Evolutionary conservation across 1,140 invertebrate genomes (phyloP), one percentile per base, ranked within the genome.

Genomic region (Drosophila oshimai): DNA sequence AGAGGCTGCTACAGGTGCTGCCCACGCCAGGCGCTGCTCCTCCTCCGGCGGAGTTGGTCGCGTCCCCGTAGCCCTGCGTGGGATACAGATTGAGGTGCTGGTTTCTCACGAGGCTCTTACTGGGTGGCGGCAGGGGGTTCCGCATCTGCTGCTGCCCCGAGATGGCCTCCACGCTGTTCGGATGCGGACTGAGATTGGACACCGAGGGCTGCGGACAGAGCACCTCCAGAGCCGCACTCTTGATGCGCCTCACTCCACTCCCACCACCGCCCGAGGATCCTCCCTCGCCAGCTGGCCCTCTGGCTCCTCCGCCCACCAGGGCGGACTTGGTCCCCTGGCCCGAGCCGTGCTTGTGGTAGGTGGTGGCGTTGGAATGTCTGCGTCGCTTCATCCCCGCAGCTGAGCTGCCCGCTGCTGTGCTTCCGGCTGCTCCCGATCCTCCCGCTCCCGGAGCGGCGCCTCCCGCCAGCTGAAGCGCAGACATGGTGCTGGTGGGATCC

Each of bases 141-240:
- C 92, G 93, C 31, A 94, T 90, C 58, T 93, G 91, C 69, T 93
- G 93, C 74, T 93, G 93, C 2, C 93, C 93, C 20, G 93, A 93
- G 13, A 95, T 94, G 0, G 94, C 93, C 78, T 95, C 94, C 5
- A 93, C 93, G 81, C 94, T 95, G 68, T 94, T 94, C 2, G 94
- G 94, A 91, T 95, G 94, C 3, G 93, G 92, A 20, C 93, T 93
- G 58, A 94, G 89, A 86, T 93, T 93, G 12, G 93, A 93, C 12
- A 93, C 92, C 37, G 93, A 93, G 0, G 94, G 93, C 12, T 94
- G 93, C 7, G 93, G 93, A 58, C 94, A 94, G 6, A 93, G 93
- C 15, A 94, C 93, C 90, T 95, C 94, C 67, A 95, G 88, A 2
- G 94, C 94, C 7, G 94, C 93, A 78, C 94, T 94, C 69, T 94